These are phyloP conservation scores for Hemistola chrysoprasaria DNA, from an alignment of 2,888 invertebrate species.

Conservation along the genomic window DNA sequence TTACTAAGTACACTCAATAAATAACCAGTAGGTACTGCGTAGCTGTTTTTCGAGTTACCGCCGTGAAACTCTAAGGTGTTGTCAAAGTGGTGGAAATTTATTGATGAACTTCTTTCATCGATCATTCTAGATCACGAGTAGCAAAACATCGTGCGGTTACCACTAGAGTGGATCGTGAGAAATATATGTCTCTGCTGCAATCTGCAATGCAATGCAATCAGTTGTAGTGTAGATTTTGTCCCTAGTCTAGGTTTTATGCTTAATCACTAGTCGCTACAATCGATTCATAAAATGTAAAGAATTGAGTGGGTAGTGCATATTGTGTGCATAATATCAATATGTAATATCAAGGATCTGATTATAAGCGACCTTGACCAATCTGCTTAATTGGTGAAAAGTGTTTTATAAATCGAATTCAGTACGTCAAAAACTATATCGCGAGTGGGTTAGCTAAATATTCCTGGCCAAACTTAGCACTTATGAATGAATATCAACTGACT, in stretches of 20 bases:
- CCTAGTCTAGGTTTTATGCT: not conserved
- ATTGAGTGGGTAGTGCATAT: slow-evolving; percentile 1
- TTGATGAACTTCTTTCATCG: slow-evolving; percentile 34
- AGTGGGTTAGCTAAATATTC: too few relatives aligned
- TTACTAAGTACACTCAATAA: not conserved
- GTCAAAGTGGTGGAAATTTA: slow-evolving; percentile 18
- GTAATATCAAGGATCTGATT: too few relatives aligned
- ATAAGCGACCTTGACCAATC: too few relatives aligned
- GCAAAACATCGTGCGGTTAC: slow-evolving; percentile 42
- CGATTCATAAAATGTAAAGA: slow-evolving; percentile 3
- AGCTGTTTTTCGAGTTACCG: slow-evolving; percentile 3
- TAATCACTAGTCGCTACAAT: too few relatives aligned
- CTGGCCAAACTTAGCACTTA: too few relatives aligned
- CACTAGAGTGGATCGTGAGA: slow-evolving; percentile 54
- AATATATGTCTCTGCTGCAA: slow-evolving; percentile 34
- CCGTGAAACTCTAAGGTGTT: too few relatives aligned
- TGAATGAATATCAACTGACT: too few relatives aligned
- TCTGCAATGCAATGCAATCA: slow-evolving; percentile 20
- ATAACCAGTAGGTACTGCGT: slow-evolving; percentile 1
- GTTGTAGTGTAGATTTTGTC: slow-evolving; percentile 11
- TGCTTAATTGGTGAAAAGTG: too few relatives aligned
- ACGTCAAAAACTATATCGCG: too few relatives aligned
- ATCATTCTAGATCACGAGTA: slow-evolving; percentile 48
- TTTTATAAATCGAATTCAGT: too few relatives aligned
- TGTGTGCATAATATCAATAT: too few relatives aligned